Base-by-base conservation (phyloP, 2,797 vertebrate species). In the Rhincodon typus region DNA sequence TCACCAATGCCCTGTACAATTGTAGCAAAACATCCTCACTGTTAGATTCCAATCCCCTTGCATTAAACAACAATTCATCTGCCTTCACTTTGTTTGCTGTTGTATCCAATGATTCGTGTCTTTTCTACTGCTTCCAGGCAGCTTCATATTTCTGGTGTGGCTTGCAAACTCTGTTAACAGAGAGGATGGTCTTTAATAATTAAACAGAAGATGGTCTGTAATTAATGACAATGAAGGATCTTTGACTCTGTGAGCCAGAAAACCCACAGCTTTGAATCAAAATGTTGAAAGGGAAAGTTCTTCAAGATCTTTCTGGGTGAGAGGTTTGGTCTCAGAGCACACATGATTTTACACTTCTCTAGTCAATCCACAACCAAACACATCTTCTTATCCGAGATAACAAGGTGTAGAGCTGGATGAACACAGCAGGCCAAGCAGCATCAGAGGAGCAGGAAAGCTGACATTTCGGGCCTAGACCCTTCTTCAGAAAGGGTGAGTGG, bases 151-250 rank as follows among this genome's bases (percentile, higher is more conserved):
- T 91, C 53, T 91, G 30, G 34, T 91, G 88, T n/a, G 6, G 50
- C 57, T 69, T 67, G 91, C 66, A 42, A 66, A 23, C 66, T 69
- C 1, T 34, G 23, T 67, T 69, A 34, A 69, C 91, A 94, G 19
- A 69, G n/a, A 67, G 69, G 19, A 77, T 77, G 38, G 8, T 34
- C n/a, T 42, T 94, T n/a, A 69, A 38, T 94, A 94, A 94, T 53
- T 88, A 88, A 88, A 88, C 27, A 57, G 86, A 88, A 57, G 84
- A 53, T 88, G 38, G n/a, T 38, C 66, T 94, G 91, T 69, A 34
- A 50, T 50, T 94, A n/a, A 38, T 12, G n/a, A 69, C 13, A 62
- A 8, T 19, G 19, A 38, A 69, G n/a, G 38, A 38, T 67, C 91
- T 67, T 66, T 21, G 62, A 94, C 34, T 27, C 27, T 66, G 53